A percentile compares a stretch with the other conserved stretches of the same genome.
Evolutionary conservation across 1,140 invertebrate genomes (phyloP).

Genomic region (Micrasema minimum): DNA sequence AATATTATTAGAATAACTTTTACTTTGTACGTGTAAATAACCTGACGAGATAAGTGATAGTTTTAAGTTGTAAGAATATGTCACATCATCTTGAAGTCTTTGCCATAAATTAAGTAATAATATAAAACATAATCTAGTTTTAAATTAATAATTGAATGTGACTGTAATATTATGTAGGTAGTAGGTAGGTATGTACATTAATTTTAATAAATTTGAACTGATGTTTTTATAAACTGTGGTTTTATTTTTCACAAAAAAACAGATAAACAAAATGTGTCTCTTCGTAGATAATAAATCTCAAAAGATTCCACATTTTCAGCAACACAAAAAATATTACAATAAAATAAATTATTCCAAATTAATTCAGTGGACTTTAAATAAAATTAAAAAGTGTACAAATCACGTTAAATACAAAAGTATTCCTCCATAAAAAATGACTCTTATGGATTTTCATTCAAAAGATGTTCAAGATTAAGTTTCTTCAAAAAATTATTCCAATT

Average conservation of each 20-base stretch:
- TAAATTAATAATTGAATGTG: constrained; percentile 35
- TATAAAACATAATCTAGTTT: constrained; percentile 42
- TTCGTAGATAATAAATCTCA: background rate
- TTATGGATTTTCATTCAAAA: constrained; percentile 11
- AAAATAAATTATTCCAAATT: too few relatives aligned
- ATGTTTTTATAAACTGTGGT: constrained; percentile 38
- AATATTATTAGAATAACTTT: constrained; percentile 7
- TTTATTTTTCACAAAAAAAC: constrained; percentile 22
- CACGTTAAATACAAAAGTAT: too few relatives aligned
- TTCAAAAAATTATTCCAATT: constrained; percentile 47
- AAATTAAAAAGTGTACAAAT: too few relatives aligned
- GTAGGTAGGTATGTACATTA: constrained; percentile 30
- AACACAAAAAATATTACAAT: too few relatives aligned
- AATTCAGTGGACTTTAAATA: too few relatives aligned
- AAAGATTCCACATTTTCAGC: background rate
- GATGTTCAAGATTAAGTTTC: constrained; percentile 40
- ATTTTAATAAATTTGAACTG: constrained; percentile 51
- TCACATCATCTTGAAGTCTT: constrained; percentile 39
- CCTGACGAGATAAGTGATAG: constrained; percentile 9
- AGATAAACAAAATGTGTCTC: background rate
- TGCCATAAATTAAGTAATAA: constrained; percentile 53
- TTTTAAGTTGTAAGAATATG: background rate
- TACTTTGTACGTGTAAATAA: background rate
- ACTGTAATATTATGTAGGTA: constrained; percentile 45
- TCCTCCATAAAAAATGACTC: too few relatives aligned